Conservation (phyloP, 1,140 invertebrate species). For the Aphelinus atriplicis region DNA sequence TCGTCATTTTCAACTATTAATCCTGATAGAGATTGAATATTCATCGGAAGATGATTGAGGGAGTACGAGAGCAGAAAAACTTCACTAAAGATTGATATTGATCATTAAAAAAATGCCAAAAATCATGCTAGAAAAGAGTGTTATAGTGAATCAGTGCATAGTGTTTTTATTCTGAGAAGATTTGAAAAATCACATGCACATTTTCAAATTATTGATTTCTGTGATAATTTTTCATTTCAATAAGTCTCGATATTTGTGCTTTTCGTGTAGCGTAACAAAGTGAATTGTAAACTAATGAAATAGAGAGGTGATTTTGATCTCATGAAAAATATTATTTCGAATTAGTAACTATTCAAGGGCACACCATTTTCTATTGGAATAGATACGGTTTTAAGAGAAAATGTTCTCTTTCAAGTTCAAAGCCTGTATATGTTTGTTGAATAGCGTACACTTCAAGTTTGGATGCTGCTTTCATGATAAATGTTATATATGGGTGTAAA, state of each 20-base stretch:
- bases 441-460: conserved; percentile 30
- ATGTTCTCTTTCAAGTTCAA: conserved; percentile 42
- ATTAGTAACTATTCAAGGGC: not conserved
- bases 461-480: conserved; percentile 37
- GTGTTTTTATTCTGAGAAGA: conserved; percentile 45
- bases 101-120: conserved; percentile 48
- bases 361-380: conserved; percentile 1
- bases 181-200: conserved; percentile 48
- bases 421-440: conserved; percentile 65
- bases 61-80: conserved; percentile 39
- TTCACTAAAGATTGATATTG: conserved; percentile 25
- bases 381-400: conserved; percentile 2
- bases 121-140: conserved; percentile 58
- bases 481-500: conserved; percentile 38
- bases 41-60: conserved; percentile 15
- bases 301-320: not conserved
- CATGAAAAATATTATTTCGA: not conserved
- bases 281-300: not conserved
- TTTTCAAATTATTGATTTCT: conserved; percentile 21
- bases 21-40: conserved; percentile 25
- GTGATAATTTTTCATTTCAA: conserved; percentile 23
- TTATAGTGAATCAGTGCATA: conserved; percentile 51
- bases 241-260: conserved; percentile 30
- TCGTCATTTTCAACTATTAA: not conserved
- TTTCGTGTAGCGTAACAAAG: not conserved